Base-by-base conservation (phyloP, 2,113 vertebrate species). In the Merops nubicus region DNA sequence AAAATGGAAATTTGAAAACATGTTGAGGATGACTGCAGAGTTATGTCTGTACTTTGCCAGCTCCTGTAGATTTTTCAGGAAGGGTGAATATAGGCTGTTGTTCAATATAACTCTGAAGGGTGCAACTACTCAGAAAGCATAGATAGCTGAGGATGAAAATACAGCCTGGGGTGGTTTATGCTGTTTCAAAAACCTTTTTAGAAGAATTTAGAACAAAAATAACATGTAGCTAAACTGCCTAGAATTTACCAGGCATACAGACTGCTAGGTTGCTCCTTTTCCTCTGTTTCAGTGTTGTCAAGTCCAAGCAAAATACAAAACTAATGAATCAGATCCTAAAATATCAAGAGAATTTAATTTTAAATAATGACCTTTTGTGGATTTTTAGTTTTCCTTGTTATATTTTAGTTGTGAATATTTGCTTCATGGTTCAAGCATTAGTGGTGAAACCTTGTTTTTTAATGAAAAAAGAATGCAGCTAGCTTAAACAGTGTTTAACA, bases 1-100 rank as follows among this genome's bases (percentile, higher is more conserved):
- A 88, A 94, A 95, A 90, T 90, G 82, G 57, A 93, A 91, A 93
- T 96, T 19, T 85, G 59, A 64, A 40, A 50, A 85, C 78, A 34
- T 76, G 50, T 88, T 93, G 75, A 92, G 90, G 78, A 57, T 95
- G 67, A 69, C 78, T 70, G 64, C 85, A 85, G 78, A 88, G 29
- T 80, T 88, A 73, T 67, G 23, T 76, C 87, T 82, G 78, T 74
- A 73, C 78, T 83, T 88, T 53, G 11, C 67, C 54, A 62, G 8
- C 34, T 91, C 42, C 82, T 90, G 85, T 59, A 80, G 78, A 79
- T 88, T 91, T 93, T 91, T 92, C 79, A 80, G 51, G 34, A 82
- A 54, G 92, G 69, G 67, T 45, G 53, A 88, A 74, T 12, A 9
- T 51, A 70, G n/a, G 31, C 63, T 82, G 43, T 94, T 96, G 89